Conservation (phyloP, 2,888 invertebrate genomes). For the Theretra japonica region DNA sequence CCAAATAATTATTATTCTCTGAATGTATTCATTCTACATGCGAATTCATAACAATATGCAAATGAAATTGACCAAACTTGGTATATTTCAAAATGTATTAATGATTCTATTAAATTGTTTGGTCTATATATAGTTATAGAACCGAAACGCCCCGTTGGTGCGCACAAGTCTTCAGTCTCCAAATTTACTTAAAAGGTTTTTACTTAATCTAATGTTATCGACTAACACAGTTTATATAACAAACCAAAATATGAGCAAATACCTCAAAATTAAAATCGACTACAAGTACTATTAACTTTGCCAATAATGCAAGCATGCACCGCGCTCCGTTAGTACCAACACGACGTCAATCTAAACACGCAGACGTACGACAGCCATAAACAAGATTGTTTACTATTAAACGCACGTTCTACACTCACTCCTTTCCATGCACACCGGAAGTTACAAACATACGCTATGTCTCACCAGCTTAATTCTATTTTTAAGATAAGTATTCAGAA, state of each 20-base stretch:
- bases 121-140: too few species aligned
- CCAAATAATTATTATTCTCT: not conserved
- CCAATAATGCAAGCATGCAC: not conserved
- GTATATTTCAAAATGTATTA: too few species aligned
- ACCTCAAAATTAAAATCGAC: not conserved
- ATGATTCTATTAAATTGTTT: too few species aligned
- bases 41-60: too few species aligned
- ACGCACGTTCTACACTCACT: constrained; percentile 16
- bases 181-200: too few species aligned
- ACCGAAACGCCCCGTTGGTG: too few species aligned
- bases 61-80: too few species aligned
- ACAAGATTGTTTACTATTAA: constrained; percentile 24
- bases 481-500: not conserved
- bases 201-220: too few species aligned
- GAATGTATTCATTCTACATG: not conserved
- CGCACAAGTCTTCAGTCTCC: too few species aligned
- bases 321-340: not conserved
- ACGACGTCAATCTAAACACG: not conserved
- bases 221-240: too few species aligned
- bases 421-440: constrained; percentile 13
- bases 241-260: too few species aligned
- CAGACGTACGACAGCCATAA: constrained; percentile 12
- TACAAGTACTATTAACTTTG: not conserved
- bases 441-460: not conserved
- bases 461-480: not conserved